Base-by-base conservation (phyloP, 1,140 invertebrate species). In the Ladona fulva region DNA sequence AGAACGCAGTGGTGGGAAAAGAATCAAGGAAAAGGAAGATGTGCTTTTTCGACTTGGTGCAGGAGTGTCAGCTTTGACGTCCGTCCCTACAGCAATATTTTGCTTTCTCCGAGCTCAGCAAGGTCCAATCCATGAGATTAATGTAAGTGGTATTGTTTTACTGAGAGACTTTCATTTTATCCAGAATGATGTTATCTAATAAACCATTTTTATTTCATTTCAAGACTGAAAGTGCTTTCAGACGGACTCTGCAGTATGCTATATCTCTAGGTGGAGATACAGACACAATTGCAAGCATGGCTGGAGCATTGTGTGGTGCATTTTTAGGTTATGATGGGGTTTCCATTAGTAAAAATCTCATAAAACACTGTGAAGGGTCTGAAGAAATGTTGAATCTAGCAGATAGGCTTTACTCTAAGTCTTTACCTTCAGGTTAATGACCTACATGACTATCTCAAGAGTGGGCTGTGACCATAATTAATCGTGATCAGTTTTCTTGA, bases 221-320 rank as follows among this genome's bases (percentile, higher is more conserved):
- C 75, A 79, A 86, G 83, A 88, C 83, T 80, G 84, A 87, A 77
- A 90, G 88, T 84, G 85, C 84, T 77, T 87, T 93, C 81, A 87
- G 91, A 83, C 86, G 90, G 81, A 88, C 91, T n/a, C 85, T 95
- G 74, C 86, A 90, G 76, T 90, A 89, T 84, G 87, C 92, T 78
- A 92, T 94, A 78, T 89, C 88, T 24, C 84, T 94, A 22, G 93
- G 93, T 66, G 93, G 93, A 42, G 93, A 94, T 84, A 92, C 93
- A 6, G 93, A 94, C 80, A 94, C 93, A 1, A 93, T 95, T 82
- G 92, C 90, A 10, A 88, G 89, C 76, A 95, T 95, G 93, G 89
- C 92, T 25, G 92, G 92, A 19, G 89, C 91, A 24, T 91, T 94
- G 78, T 88, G 90, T 77, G 93, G 93, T 74, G 92, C 93, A 25